A percentile compares a stretch with the other conserved stretches of the same genome.
These are phyloP conservation scores for Lordiphosa andalusiaca DNA, from an alignment of 2,888 invertebrate genomes.

Conservation along the genomic window DNA sequence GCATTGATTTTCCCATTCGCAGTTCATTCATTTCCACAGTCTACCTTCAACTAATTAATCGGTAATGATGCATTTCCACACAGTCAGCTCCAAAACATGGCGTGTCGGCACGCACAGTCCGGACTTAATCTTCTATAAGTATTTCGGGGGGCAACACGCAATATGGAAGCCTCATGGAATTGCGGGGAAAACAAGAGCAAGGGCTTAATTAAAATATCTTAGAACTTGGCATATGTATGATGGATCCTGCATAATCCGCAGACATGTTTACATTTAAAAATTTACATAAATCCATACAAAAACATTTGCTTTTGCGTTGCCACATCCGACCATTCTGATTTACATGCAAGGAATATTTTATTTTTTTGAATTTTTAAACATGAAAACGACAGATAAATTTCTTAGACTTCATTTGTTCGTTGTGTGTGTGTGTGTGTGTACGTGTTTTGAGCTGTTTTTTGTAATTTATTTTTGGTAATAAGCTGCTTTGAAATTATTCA, in stretches of 20 bases:
- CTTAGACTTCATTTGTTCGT: conserved; percentile 11
- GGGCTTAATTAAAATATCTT: conserved; percentile 17
- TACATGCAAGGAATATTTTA: conserved; percentile 43
- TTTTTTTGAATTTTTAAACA: conserved; percentile 22
- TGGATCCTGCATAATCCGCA: conserved; percentile 9
- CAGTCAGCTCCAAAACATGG: conserved; percentile 35
- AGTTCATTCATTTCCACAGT: conserved; percentile 30
- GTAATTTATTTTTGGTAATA: conserved; percentile 14
- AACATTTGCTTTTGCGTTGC: conserved; percentile 55
- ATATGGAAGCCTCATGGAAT: conserved; percentile 58
- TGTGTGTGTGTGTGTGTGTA: conserved; percentile 8
- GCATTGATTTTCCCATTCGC: conserved; percentile 31
- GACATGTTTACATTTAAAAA: conserved; percentile 43
- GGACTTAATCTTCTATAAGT: conserved; percentile 25
- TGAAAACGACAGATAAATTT: conserved; percentile 12
- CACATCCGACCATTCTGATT: conserved; percentile 43
- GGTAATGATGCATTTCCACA: conserved; percentile 60
- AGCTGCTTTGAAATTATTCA: conserved; percentile 16
- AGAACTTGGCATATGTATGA: conserved; percentile 37
- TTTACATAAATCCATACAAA: conserved; percentile 58
- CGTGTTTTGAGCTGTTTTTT: not conserved
- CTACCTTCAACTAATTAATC: conserved; percentile 54
- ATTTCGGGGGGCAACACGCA: conserved; percentile 52
- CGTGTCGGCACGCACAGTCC: conserved; percentile 43
- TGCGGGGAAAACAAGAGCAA: conserved; percentile 14